These are phyloP conservation scores for Metellina segmentata DNA, from an alignment of 2,888 invertebrate species.

Conservation along the genomic window DNA sequence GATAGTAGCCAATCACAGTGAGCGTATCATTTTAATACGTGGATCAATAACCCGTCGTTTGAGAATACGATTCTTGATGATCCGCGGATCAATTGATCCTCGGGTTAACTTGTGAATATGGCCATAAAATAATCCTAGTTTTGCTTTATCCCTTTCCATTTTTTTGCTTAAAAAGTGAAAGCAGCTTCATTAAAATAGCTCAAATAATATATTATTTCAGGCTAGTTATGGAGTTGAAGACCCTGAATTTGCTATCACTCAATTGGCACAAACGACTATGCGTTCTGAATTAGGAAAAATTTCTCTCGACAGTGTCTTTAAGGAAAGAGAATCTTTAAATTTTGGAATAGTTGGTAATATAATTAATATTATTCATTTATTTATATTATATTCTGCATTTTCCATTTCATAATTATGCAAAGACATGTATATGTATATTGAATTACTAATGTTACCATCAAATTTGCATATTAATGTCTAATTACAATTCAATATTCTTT, in stretches of 20 bases:
- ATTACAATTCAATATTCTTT: background rate
- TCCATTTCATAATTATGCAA: background rate
- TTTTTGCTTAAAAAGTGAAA: too few relatives aligned
- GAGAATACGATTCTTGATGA: too few relatives aligned
- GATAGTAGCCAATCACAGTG: too few relatives aligned
- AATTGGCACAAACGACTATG: conserved; percentile 99
- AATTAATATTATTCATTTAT: background rate
- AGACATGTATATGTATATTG: background rate
- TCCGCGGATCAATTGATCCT: too few relatives aligned
- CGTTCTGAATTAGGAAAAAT: conserved; percentile 99
- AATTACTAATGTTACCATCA: background rate
- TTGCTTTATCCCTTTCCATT: too few relatives aligned
- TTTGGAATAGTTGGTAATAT: conserved; percentile 89
- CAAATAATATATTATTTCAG: conserved; percentile 78
- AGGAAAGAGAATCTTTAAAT: conserved; percentile 97
- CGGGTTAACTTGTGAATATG: too few relatives aligned
- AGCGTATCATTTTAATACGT: too few relatives aligned
- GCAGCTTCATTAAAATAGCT: too few relatives aligned
- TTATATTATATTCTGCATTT: background rate
- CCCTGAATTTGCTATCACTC: conserved; percentile 99
- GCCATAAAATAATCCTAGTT: too few relatives aligned
- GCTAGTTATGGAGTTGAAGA: conserved; percentile 99
- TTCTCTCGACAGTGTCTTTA: conserved; percentile 96
- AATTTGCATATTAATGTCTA: background rate
- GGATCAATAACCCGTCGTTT: too few relatives aligned